Conservation (phyloP, 2,113 vertebrate genomes). For the Oryzias javanicus region DNA sequence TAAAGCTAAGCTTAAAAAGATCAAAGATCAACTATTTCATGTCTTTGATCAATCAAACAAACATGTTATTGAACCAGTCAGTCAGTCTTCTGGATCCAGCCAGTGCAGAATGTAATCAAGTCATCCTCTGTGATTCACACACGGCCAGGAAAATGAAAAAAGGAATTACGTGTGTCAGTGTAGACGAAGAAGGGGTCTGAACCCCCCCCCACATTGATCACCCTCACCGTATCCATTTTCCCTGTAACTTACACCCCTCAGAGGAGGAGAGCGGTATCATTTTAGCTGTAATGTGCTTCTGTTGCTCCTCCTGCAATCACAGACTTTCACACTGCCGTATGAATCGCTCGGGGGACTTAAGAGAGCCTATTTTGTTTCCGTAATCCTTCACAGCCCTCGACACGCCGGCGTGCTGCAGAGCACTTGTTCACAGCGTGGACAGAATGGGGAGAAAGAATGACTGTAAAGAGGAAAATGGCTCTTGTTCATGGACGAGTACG, state of each 20-base stretch:
- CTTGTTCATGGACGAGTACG: constrained; percentile 26
- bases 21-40: too few relatives aligned
- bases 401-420: constrained; percentile 34
- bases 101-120: constrained; percentile 51
- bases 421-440: constrained; percentile 44
- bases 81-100: constrained; percentile 35
- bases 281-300: constrained; percentile 62
- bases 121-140: constrained; percentile 50
- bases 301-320: constrained; percentile 51
- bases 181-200: constrained; percentile 18
- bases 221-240: constrained; percentile 42
- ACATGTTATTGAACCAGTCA: not conserved
- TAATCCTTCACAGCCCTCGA: constrained; percentile 49
- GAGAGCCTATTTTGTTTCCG: constrained; percentile 60
- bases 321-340: constrained; percentile 15
- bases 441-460: constrained; percentile 22
- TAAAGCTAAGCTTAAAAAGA: too few relatives aligned
- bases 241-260: constrained; percentile 53
- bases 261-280: constrained; percentile 48
- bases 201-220: constrained; percentile 9
- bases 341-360: constrained; percentile 50
- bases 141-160: constrained; percentile 51
- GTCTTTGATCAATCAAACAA: too few relatives aligned
- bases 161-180: constrained; percentile 43
- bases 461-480: constrained; percentile 34